Conservation (phyloP, 1,140 invertebrate genomes). For the Drosophila kepulauana region DNA sequence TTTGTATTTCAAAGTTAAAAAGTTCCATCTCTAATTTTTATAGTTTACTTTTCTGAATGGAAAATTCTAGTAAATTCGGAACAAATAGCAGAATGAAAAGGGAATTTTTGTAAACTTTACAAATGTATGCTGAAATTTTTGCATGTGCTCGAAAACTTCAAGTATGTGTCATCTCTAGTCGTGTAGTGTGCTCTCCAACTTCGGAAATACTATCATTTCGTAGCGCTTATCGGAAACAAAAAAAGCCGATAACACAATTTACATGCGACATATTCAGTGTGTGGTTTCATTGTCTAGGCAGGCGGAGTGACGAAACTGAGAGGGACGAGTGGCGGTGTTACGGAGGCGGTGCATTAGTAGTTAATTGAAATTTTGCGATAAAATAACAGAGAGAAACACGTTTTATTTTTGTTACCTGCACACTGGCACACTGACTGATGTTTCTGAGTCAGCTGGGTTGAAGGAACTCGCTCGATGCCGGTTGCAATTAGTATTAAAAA, state of each 20-base stretch:
- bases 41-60: too few species aligned
- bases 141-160: neutral
- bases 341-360: constrained; percentile 26
- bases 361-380: constrained; percentile 50
- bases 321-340: too few species aligned
- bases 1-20: too few species aligned
- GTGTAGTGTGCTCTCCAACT: neutral
- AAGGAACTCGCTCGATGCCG: constrained; percentile 42
- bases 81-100: too few species aligned
- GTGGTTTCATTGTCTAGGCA: constrained; percentile 7
- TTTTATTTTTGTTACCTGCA: constrained; percentile 34
- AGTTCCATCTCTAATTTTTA: too few species aligned
- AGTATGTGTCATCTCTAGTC: neutral
- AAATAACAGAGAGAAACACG: constrained; percentile 39
- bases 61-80: too few species aligned
- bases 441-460: constrained; percentile 47
- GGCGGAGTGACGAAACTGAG: neutral
- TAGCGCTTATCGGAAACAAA: constrained; percentile 34
- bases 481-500: constrained; percentile 38
- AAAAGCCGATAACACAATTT: constrained; percentile 51
- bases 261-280: constrained; percentile 38
- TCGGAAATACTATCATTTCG: constrained; percentile 22
- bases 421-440: neutral
- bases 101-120: too few species aligned
- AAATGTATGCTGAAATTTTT: too few species aligned